phyloP scores from a whole-genome alignment of 2,888 invertebrate genomes.

The Campoplex nolae region DNA sequence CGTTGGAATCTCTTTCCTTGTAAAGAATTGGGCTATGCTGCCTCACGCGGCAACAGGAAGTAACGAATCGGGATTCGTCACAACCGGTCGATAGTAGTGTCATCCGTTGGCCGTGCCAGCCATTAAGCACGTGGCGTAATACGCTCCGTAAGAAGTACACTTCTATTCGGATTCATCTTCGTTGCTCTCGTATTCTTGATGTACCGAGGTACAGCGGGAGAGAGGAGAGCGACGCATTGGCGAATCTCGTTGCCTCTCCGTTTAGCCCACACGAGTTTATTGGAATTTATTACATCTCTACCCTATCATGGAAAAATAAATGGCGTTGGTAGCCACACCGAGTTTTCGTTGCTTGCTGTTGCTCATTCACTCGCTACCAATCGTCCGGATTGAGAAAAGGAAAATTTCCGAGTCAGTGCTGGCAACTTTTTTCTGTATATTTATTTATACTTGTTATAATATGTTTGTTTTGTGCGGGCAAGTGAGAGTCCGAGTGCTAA shows the following conservation, averaged over 20 bases:
- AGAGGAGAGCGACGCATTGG: not conserved
- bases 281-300: constrained; percentile 22
- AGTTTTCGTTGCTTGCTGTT: constrained; percentile 62
- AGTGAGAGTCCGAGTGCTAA: constrained; percentile 31
- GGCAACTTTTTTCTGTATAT: constrained; percentile 81
- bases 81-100: no score
- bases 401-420: constrained; percentile 84
- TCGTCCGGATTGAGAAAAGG: constrained; percentile 79
- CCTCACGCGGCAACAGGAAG: no score
- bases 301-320: constrained; percentile 73
- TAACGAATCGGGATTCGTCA: no score
- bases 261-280: not conserved
- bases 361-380: constrained; percentile 80
- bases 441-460: constrained; percentile 58
- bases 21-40: no score
- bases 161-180: no score
- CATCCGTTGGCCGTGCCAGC: no score
- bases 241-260: not conserved
- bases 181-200: not conserved
- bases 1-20: no score
- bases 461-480: constrained; percentile 34
- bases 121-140: no score
- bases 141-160: no score
- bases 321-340: constrained; percentile 76
- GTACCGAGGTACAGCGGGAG: not conserved